A percentile compares a stretch with the other conserved stretches of the same genome.
Evolutionary conservation across 2,888 invertebrate genomes (phyloP).

Genomic region (Blastobasis lacticolella): DNA sequence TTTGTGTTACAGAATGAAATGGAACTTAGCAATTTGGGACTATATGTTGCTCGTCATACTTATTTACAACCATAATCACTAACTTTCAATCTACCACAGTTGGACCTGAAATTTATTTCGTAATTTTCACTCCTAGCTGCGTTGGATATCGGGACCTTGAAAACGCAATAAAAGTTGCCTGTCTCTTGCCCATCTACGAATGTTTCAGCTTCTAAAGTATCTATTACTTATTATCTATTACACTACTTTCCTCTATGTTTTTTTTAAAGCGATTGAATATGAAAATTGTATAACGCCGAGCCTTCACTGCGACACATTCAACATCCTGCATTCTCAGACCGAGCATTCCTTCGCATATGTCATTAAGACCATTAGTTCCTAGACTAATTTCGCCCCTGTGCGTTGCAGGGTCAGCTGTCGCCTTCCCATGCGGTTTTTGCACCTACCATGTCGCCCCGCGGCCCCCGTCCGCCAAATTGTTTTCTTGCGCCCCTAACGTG

Average conservation of each 20-base stretch:
- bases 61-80: no score
- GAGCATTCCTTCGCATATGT: not conserved
- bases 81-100: no score
- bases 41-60: no score
- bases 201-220: no score
- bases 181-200: no score
- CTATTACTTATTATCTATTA: no score
- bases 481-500: slow-evolving; percentile 49
- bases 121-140: not conserved
- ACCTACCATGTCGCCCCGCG: slow-evolving; percentile 29
- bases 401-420: slow-evolving; percentile 53
- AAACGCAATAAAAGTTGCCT: no score
- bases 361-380: not conserved
- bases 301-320: not conserved
- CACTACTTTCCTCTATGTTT: not conserved
- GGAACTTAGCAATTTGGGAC: no score
- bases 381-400: slow-evolving; percentile 34
- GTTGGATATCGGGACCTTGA: not conserved
- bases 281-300: not conserved
- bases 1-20: no score
- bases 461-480: slow-evolving; percentile 48
- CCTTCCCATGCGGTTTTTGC: slow-evolving; percentile 64
- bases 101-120: no score
- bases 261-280: not conserved
- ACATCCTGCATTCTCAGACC: not conserved